Conservation (phyloP, 2,888 invertebrate species). For the Acanthosepion pharaonis region DNA sequence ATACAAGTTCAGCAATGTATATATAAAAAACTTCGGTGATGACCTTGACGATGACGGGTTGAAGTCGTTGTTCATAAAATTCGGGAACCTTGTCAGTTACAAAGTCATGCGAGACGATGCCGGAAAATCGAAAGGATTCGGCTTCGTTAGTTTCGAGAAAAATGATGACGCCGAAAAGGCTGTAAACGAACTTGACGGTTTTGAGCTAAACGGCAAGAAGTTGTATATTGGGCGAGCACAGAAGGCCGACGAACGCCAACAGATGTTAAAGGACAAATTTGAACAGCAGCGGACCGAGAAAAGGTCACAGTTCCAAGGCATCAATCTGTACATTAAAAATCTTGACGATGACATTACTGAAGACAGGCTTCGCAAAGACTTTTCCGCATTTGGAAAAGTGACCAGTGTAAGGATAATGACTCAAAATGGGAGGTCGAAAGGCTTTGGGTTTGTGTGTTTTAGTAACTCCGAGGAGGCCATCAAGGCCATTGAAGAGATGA, state of each 20-base stretch:
- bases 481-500: background rate
- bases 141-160: conserved; percentile 42
- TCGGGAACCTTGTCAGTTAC: background rate
- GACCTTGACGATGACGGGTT: conserved; percentile 34
- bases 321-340: conserved; percentile 98
- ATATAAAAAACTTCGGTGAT: background rate
- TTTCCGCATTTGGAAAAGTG: conserved; percentile 93
- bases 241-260: conserved; percentile 97
- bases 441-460: conserved; percentile 99
- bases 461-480: conserved; percentile 79
- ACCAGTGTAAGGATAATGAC: conserved; percentile 83
- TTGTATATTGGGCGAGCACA: conserved; percentile 97
- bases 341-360: conserved; percentile 97
- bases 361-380: conserved; percentile 93
- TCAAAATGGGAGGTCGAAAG: conserved; percentile 76
- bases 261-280: conserved; percentile 94
- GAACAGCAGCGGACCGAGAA: conserved; percentile 88
- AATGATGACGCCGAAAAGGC: conserved; percentile 75
- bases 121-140: background rate
- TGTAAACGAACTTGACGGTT: conserved; percentile 91
- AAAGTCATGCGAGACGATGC: conserved; percentile 18
- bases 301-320: conserved; percentile 85
- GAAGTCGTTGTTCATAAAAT: background rate
- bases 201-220: conserved; percentile 72
- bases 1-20: conserved; percentile 37